Percentiles rank a stretch among this genome's conserved stretches.
phyloP scores from a whole-genome alignment of 2,888 invertebrate genomes.

The Meteorus cinctellus region DNA sequence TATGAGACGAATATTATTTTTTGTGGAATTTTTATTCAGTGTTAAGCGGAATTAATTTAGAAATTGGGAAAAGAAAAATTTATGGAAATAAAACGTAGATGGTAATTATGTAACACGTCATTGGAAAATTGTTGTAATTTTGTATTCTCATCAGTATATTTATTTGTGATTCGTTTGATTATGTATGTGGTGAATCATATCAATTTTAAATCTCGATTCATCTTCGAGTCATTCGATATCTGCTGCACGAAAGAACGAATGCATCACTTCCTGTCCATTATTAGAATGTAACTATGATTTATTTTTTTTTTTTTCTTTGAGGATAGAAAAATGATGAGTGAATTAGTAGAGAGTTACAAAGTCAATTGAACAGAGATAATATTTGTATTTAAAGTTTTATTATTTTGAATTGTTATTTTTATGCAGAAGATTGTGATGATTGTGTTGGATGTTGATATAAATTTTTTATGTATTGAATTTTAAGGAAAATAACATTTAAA shows the following conservation, averaged over 20 bases:
- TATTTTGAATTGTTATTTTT: too few relatives aligned
- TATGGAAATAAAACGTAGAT: not conserved
- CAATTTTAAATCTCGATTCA: conserved; percentile 43
- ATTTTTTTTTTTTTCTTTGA: not conserved
- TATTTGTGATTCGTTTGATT: not conserved
- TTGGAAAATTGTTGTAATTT: not conserved
- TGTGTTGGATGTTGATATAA: too few relatives aligned
- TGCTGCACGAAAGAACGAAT: conserved; percentile 40
- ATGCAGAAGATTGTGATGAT: too few relatives aligned
- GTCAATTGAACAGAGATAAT: not conserved
- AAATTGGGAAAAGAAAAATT: too few relatives aligned
- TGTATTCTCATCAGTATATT: not conserved
- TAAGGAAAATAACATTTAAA: too few relatives aligned
- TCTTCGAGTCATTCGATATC: conserved; percentile 47
- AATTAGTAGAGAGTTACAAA: not conserved
- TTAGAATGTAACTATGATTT: conserved; percentile 25
- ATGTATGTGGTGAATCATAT: conserved; percentile 48
- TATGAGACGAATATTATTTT: not conserved
- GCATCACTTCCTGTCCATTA: conserved; percentile 48
- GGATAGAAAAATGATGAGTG: not conserved
- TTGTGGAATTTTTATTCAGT: not conserved
- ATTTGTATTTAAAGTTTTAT: too few relatives aligned
- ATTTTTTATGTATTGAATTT: too few relatives aligned
- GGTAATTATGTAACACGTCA: not conserved
- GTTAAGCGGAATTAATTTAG: too few relatives aligned